Conservation (phyloP, 2,888 invertebrate species). For the Drosophila longiperda region DNA sequence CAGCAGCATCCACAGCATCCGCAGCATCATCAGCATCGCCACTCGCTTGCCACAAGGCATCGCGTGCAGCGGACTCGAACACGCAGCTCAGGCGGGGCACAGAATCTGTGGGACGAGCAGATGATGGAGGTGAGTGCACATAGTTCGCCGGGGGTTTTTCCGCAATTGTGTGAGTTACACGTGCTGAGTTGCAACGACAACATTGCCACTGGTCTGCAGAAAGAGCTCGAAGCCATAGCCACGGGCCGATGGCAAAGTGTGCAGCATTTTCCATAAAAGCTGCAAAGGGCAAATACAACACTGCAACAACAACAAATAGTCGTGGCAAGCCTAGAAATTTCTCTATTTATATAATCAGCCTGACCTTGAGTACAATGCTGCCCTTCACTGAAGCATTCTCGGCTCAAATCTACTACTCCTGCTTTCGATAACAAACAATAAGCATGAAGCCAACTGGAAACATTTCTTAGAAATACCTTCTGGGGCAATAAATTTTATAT, state of each 20-base stretch:
- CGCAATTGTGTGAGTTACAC: too few relatives aligned
- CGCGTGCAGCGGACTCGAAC: constrained; percentile 84
- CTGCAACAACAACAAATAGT: background rate
- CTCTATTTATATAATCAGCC: background rate
- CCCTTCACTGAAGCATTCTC: background rate
- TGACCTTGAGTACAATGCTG: background rate
- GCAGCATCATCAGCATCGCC: constrained; percentile 63
- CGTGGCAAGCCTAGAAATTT: background rate
- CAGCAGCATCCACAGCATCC: constrained; percentile 73
- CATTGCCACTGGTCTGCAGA: too few relatives aligned
- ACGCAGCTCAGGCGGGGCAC: constrained; percentile 83
- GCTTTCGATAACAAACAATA: background rate
- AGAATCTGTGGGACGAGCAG: constrained; percentile 85
- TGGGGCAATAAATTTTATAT: background rate
- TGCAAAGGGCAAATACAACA: background rate
- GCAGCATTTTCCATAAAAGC: background rate
- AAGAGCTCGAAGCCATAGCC: too few relatives aligned
- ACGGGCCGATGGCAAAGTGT: too few relatives aligned
- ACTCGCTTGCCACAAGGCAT: constrained; percentile 83
- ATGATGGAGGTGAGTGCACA: constrained; percentile 83
- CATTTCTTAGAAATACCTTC: background rate
- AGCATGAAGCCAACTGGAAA: background rate
- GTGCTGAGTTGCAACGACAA: too few relatives aligned
- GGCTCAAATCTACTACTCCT: background rate
- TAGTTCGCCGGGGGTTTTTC: background rate